Evolutionary conservation across 2,113 vertebrate species (phyloP), one percentile per base, ranked within the genome.

Genomic region (Numenius arquata): DNA sequence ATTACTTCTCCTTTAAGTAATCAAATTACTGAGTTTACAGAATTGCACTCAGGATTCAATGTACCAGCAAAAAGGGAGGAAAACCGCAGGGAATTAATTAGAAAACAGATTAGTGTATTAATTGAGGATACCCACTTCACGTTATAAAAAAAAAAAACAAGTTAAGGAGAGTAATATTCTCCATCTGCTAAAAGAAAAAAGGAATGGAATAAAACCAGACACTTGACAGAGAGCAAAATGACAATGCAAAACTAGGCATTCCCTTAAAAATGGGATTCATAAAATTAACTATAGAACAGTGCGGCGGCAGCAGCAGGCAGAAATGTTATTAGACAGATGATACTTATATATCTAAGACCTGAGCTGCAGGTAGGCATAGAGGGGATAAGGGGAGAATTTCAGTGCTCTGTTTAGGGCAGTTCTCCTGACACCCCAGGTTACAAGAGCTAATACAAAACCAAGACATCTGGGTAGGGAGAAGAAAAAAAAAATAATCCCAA

Each of bases 41-140:
- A 87, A 63, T 70, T 55, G 77, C 84, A 91, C 82, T 97, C 91
- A 95, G 85, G 72, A 88, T 88, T 93, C 88, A 88, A 19, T 75
- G 95, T 88, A 93, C 89, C 85, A 95, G 85, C 91, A 91, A 95
- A 95, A 93, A 84, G 70, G 74, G 79, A 88, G 26, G 65, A 78
- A 94, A 88, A 81, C 94, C 65, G 0, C 58, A 62, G 95, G 89
- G 96, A 97, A 95, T 95, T 97, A 91, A 97, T 97, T 96, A 96
- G 91, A 62, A 94, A 96, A 94, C 79, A 96, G 85, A 96, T 97
- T 95, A 96, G 89, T 74, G 65, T 90, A 95, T 96, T 96, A 96
- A 97, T 86, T 91, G 95, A 93, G 85, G 65, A 94, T 84, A 93
- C 59, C n/a, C 34, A 80, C 88, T 90, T 95, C 92, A 93, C 34